Evolutionary conservation across 2,113 vertebrate genomes (phyloP).

Genomic region (Chiloscyllium plagiosum): DNA sequence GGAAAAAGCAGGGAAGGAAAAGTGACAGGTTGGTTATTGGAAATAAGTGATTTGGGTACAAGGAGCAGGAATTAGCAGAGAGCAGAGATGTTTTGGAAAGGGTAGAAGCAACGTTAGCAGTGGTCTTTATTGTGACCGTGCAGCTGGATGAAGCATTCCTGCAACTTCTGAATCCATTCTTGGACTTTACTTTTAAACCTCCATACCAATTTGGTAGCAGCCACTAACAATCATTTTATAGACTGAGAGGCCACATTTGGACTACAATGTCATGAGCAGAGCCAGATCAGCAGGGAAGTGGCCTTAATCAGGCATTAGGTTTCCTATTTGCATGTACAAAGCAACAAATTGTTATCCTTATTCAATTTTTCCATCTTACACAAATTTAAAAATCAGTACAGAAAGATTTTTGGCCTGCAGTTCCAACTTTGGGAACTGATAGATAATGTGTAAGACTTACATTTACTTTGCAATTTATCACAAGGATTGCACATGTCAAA

Average conservation of each 20-base stretch:
- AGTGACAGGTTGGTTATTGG: not conserved
- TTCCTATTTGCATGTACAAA: not conserved
- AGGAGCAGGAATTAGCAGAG: not conserved
- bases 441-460: not conserved
- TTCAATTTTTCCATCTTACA: slow-evolving; percentile 16
- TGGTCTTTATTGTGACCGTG: not conserved
- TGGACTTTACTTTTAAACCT: too few species aligned
- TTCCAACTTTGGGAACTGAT: not conserved
- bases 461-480: not conserved
- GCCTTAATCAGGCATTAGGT: not conserved
- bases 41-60: not conserved
- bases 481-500: not conserved
- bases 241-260: not conserved
- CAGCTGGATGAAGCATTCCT: not conserved
- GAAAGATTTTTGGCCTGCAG: not conserved
- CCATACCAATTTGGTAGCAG: not conserved
- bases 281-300: not conserved
- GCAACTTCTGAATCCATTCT: not conserved
- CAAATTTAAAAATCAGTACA: not conserved
- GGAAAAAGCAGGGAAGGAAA: not conserved
- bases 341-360: not conserved
- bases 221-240: not conserved
- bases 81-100: not conserved
- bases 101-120: not conserved
- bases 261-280: not conserved